Evolutionary conservation across 2,113 vertebrate species (phyloP).

Genomic region (Istiophorus platypterus): DNA sequence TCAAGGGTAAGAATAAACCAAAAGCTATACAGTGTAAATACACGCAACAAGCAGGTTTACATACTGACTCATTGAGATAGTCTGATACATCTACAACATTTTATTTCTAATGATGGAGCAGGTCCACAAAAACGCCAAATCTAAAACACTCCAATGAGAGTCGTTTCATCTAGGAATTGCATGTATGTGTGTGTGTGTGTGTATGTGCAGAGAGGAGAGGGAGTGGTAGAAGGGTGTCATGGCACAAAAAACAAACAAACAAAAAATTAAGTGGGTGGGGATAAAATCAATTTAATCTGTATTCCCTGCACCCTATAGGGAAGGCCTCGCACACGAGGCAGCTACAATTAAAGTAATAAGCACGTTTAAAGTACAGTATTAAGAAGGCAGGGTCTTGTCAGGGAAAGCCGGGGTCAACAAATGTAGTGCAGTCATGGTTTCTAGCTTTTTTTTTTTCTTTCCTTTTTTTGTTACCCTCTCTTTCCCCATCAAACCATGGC

Average conservation of each 20-base stretch:
- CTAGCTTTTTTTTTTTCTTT: conserved; percentile 65
- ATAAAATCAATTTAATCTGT: conserved; percentile 41
- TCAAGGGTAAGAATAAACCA: conserved; percentile 51
- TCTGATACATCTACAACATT: conserved; percentile 64
- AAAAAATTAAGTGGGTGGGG: conserved; percentile 18
- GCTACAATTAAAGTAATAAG: conserved; percentile 76
- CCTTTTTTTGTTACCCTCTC: conserved; percentile 39
- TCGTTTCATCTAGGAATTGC: conserved; percentile 34
- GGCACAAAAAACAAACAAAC: conserved; percentile 54
- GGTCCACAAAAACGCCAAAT: conserved; percentile 49
- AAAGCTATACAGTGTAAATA: conserved; percentile 83
- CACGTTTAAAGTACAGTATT: conserved; percentile 74
- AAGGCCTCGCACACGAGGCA: conserved; percentile 64
- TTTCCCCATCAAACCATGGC: conserved; percentile 79
- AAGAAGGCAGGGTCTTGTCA: conserved; percentile 69
- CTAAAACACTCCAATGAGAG: conserved; percentile 40
- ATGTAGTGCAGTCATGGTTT: conserved; percentile 84
- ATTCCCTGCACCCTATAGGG: conserved; percentile 72
- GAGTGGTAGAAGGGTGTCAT: conserved; percentile 23
- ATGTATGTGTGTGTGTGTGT: conserved; percentile 8
- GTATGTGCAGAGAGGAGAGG: background rate
- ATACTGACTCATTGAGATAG: conserved; percentile 64
- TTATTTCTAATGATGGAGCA: conserved; percentile 50
- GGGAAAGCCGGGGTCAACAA: conserved; percentile 75
- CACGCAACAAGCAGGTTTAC: conserved; percentile 75